Evolutionary conservation across 1,140 invertebrate species (phyloP).

Genomic region (Ceratina australensis): DNA sequence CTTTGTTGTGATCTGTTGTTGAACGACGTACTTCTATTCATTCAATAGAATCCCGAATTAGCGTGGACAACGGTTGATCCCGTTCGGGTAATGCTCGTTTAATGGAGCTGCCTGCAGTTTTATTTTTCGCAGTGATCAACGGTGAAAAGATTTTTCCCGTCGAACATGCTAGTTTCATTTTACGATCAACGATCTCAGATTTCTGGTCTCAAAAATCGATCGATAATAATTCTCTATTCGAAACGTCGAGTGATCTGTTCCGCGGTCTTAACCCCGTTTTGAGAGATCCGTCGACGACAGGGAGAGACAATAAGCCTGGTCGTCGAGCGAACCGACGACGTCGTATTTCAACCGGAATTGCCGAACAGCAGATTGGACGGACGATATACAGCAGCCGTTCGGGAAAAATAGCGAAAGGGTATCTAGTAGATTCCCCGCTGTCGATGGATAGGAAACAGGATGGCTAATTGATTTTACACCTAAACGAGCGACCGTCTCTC

Average conservation of each 20-base stretch:
- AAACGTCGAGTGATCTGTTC: constrained; percentile 31
- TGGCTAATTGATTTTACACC: constrained; percentile 52
- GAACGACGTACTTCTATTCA: neutral
- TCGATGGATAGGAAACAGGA: neutral
- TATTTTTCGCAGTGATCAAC: too few species aligned
- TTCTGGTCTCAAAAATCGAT: constrained; percentile 1
- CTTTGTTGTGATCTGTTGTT: constrained; percentile 12
- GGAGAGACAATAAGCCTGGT: constrained; percentile 67
- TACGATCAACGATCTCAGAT: too few species aligned
- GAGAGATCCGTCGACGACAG: constrained; percentile 60
- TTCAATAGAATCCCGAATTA: neutral
- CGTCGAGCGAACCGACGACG: constrained; percentile 74
- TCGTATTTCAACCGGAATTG: constrained; percentile 80
- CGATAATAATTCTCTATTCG: neutral
- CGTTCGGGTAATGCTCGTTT: neutral
- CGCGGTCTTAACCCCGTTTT: constrained; percentile 74
- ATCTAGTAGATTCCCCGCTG: constrained; percentile 51
- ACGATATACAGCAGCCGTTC: constrained; percentile 78
- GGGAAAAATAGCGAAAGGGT: constrained; percentile 63
- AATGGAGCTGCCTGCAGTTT: neutral
- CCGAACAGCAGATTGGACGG: constrained; percentile 78
- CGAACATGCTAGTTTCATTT: too few species aligned
- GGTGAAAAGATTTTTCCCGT: too few species aligned
- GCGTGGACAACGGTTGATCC: neutral
- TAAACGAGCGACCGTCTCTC: constrained; percentile 24